These are phyloP conservation scores for Hydropsyche tenuis DNA, from an alignment of 1,140 invertebrate genomes.

Conservation along the genomic window DNA sequence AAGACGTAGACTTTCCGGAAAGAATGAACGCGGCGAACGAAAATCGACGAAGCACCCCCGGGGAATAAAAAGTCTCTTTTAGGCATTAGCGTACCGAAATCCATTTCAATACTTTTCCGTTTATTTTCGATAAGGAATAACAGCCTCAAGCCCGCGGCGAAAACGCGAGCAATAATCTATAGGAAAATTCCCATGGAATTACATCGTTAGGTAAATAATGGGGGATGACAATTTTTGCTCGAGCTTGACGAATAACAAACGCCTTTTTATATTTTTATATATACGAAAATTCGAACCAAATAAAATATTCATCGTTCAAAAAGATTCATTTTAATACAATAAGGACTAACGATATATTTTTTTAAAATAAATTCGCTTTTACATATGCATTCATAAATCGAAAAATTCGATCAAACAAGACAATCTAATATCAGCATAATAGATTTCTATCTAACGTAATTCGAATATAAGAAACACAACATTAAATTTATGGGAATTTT, in stretches of 20 bases:
- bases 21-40: conserved; percentile 47
- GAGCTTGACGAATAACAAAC: too few species aligned
- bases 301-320: too few species aligned
- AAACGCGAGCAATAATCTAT: conserved; percentile 10
- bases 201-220: conserved; percentile 19
- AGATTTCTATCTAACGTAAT: too few species aligned
- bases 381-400: too few species aligned
- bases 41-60: conserved; percentile 41
- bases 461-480: too few species aligned
- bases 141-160: neutral
- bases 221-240: neutral
- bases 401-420: too few species aligned
- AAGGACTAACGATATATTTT: too few species aligned
- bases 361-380: too few species aligned
- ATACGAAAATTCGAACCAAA: too few species aligned
- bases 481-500: neutral
- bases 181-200: conserved; percentile 27
- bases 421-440: too few species aligned
- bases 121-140: conserved; percentile 44
- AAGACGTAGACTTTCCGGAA: conserved; percentile 29
- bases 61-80: conserved; percentile 45
- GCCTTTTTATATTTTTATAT: too few species aligned
- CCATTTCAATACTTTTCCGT: conserved; percentile 44
- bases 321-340: too few species aligned
- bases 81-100: conserved; percentile 47